These are phyloP conservation scores for Chelonia mydas DNA, from an alignment of 2,797 vertebrate genomes.

Conservation along the genomic window DNA sequence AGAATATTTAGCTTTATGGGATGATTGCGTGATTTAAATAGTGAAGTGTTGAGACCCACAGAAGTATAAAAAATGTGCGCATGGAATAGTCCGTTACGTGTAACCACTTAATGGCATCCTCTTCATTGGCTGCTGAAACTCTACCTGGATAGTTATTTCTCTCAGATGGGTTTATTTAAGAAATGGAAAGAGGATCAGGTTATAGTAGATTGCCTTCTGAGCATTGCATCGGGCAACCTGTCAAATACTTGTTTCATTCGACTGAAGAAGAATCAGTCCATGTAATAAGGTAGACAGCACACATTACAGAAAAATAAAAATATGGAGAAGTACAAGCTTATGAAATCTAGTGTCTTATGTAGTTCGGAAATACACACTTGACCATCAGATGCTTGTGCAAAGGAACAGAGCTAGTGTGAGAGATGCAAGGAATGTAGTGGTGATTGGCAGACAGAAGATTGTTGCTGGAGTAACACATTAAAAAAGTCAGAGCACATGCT, in stretches of 20 bases:
- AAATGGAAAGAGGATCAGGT: constrained; percentile 35
- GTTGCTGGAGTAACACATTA: neutral
- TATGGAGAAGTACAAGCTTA: rapidly evolving
- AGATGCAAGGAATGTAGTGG: constrained; percentile 13
- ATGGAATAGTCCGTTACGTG: constrained; percentile 48
- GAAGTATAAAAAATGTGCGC: constrained; percentile 58
- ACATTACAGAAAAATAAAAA: neutral
- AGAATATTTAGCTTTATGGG: constrained; percentile 68
- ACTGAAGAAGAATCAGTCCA: neutral
- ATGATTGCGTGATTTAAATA: constrained; percentile 57
- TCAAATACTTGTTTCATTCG: neutral
- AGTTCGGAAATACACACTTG: constrained; percentile 4
- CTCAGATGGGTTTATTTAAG: constrained; percentile 42
- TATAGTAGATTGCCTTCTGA: constrained; percentile 11
- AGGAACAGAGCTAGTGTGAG: neutral
- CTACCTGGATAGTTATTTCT: constrained; percentile 16
- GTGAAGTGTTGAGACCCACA: constrained; percentile 59
- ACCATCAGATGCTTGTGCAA: constrained; percentile 8
- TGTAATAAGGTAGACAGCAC: neutral
- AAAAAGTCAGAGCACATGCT: neutral
- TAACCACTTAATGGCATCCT: neutral
- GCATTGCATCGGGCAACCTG: neutral
- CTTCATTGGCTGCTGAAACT: neutral
- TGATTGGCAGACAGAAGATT: neutral
- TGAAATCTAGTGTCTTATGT: constrained; percentile 12